Conservation (phyloP, 2,113 vertebrate genomes). For the Lucifuga dentata region DNA sequence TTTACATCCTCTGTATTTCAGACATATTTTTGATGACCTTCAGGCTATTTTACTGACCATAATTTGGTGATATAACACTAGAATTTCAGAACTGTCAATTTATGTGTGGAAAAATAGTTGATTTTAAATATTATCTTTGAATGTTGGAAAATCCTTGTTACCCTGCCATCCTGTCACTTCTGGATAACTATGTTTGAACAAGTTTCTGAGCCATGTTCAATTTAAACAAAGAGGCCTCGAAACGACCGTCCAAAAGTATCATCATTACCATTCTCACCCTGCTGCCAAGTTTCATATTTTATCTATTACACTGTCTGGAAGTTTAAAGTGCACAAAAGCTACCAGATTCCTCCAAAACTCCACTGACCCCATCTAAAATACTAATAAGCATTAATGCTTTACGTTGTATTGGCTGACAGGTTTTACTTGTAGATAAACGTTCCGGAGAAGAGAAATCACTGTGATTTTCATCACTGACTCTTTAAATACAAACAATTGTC, state of each 20-base stretch:
- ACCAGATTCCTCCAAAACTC: slow-evolving; percentile 53
- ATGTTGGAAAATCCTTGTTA: slow-evolving; percentile 25
- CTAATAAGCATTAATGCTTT: slow-evolving; percentile 57
- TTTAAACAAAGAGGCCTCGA: slow-evolving; percentile 71
- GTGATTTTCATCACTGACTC: slow-evolving; percentile 40
- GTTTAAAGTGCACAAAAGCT: slow-evolving; percentile 63
- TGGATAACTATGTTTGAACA: slow-evolving; percentile 57
- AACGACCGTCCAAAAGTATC: slow-evolving; percentile 68
- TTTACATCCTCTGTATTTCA: slow-evolving; percentile 19
- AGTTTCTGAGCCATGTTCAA: slow-evolving; percentile 66
- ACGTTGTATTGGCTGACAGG: slow-evolving; percentile 41
- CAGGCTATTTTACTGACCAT: neutral
- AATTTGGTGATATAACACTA: slow-evolving; percentile 26
- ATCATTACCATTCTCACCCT: slow-evolving; percentile 69
- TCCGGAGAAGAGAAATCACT: slow-evolving; percentile 21
- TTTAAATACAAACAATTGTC: slow-evolving; percentile 49
- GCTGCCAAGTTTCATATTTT: slow-evolving; percentile 72
- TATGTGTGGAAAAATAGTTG: slow-evolving; percentile 33
- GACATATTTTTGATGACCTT: slow-evolving; percentile 17
- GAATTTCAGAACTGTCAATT: slow-evolving; percentile 16
- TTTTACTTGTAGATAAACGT: slow-evolving; percentile 28
- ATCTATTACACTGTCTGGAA: slow-evolving; percentile 72
- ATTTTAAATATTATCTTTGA: slow-evolving; percentile 60
- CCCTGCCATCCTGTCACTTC: slow-evolving; percentile 50
- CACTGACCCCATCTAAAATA: slow-evolving; percentile 52